Base-by-base conservation (phyloP, 2,888 invertebrate genomes). In the Noctuana brunneofusca region DNA sequence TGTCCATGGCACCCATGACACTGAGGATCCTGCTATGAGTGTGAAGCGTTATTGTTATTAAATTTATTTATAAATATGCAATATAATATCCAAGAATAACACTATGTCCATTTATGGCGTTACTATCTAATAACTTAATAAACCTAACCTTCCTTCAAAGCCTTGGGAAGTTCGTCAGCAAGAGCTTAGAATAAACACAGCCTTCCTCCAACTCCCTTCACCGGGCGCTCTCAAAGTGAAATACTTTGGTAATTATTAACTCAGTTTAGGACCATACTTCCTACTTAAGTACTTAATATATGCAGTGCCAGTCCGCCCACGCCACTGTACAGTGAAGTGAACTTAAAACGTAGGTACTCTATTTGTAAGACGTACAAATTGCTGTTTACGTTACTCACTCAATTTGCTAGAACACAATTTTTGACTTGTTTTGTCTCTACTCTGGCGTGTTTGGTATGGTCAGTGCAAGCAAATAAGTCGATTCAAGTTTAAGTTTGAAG, bases 261-360 rank as follows among this genome's bases (percentile, higher is more conserved):
- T 60, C 35, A n/a, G 41, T 60, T 43, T 60, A 60, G 54, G 53
- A 35, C 32, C 53, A 35, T 35, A 60, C 54, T 60, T 60, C 60
- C 60, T 60, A 60, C 53, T 60, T 60, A 59, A 54, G 46, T 54
- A 60, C 46, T 60, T 60, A 60, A 54, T 54, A 60, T 54, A 54
- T 54, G 60, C 59, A 52, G 27, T 12, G 52, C 58, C 60, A 35
- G 60, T 60, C 46, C 46, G 54, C 60, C 60, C 60, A 60, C 60
- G 43, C 18, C 3, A 9, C 18, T 18, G 18, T 20, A 11, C 48
- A 22, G n/a, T 22, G 20, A 48, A 48, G 3, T 20, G 16, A 20
- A 20, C 43, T 16, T 18, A 43, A 43, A 27, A n/a, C n/a, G n/a
- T n/a, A n/a, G n/a, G n/a, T n/a, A n/a, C n/a, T 27, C 27, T 27